Evolutionary conservation across 2,888 invertebrate genomes (phyloP).

Genomic region (Encarsia formosa): DNA sequence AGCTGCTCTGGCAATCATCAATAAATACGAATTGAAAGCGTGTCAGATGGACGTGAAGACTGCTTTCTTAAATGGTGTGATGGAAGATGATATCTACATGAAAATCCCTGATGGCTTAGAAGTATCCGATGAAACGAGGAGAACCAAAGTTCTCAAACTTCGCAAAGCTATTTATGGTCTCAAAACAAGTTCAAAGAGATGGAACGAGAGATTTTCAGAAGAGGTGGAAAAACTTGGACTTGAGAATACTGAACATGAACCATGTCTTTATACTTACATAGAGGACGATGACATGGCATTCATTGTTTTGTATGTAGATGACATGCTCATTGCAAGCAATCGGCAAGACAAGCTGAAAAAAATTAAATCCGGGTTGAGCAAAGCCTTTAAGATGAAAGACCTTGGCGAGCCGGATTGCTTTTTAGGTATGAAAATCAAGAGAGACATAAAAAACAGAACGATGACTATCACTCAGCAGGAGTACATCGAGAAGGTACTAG

Average conservation of each 20-base stretch:
- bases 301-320: too few relatives aligned
- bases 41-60: conserved; percentile 22
- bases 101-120: conserved; percentile 28
- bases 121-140: background rate
- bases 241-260: conserved; percentile 28
- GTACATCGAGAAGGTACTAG: conserved; percentile 25
- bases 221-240: conserved; percentile 23
- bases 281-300: conserved; percentile 23
- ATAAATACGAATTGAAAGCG: too few relatives aligned
- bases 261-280: conserved; percentile 30
- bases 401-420: conserved; percentile 29
- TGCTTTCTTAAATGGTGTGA: conserved; percentile 25
- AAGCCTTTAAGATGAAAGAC: too few relatives aligned
- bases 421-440: conserved; percentile 28
- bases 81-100: conserved; percentile 21
- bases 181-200: conserved; percentile 24
- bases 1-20: conserved; percentile 4
- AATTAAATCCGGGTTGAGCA: conserved; percentile 21
- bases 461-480: conserved; percentile 24
- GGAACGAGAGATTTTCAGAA: conserved; percentile 25
- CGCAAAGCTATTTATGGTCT: conserved; percentile 29
- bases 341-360: background rate
- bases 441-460: conserved; percentile 21
- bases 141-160: conserved; percentile 28
- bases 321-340: too few relatives aligned